phyloP scores from a whole-genome alignment of 2,797 vertebrate genomes.

The Pangasius sanitwongsei region DNA sequence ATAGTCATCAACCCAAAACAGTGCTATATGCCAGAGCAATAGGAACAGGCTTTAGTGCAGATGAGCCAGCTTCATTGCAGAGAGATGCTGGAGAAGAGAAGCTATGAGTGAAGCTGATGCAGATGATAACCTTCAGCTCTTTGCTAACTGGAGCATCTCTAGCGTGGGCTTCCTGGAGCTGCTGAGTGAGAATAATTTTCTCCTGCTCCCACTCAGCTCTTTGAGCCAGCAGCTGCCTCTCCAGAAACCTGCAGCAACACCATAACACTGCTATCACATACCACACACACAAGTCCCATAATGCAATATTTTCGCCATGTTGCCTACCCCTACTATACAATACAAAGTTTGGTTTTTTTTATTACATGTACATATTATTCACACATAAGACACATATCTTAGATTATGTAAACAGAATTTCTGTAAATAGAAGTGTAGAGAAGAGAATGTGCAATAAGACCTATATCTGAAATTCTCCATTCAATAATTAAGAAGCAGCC shows the following conservation, averaged over 20 bases:
- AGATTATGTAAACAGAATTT: neutral
- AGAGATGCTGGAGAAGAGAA: slow-evolving; percentile 2
- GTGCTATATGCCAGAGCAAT: neutral
- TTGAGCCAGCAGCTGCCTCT: slow-evolving; percentile 73
- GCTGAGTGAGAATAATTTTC: slow-evolving; percentile 60
- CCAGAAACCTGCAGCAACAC: slow-evolving; percentile 70
- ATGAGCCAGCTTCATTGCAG: slow-evolving; percentile 1
- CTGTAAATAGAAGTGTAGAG: neutral
- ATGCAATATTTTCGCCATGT: neutral
- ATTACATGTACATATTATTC: neutral
- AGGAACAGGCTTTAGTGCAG: neutral
- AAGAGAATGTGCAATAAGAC: neutral
- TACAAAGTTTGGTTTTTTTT: neutral
- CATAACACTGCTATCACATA: neutral
- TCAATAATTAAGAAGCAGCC: neutral
- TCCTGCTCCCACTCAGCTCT: slow-evolving; percentile 67
- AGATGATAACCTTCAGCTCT: slow-evolving; percentile 50
- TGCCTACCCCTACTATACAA: neutral
- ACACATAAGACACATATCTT: neutral
- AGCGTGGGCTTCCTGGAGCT: slow-evolving; percentile 57
- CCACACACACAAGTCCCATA: neutral
- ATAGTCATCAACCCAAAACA: slow-evolving; percentile 11
- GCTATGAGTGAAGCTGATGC: neutral
- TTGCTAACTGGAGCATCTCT: slow-evolving; percentile 36
- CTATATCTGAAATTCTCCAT: neutral